Conservation (phyloP, 2,797 vertebrate genomes). For the Melopsittacus undulatus region DNA sequence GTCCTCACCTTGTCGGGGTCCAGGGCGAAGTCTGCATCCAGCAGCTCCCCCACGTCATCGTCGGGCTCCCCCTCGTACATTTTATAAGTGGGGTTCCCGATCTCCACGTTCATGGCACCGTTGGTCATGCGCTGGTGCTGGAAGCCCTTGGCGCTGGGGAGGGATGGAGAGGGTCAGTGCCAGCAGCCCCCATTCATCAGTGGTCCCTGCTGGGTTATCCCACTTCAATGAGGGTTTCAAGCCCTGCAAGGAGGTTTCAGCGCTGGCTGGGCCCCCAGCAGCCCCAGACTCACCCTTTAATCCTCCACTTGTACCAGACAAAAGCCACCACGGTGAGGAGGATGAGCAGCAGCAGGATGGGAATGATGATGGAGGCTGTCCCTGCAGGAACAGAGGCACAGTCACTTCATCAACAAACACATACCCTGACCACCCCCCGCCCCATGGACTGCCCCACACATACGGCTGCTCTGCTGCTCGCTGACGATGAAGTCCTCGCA, state of each 20-base stretch:
- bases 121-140: conserved; percentile 96
- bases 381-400: conserved; percentile 65
- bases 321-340: conserved; percentile 83
- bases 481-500: conserved; percentile 78
- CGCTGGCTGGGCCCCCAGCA: too few relatives aligned
- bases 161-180: background rate
- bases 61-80: conserved; percentile 93
- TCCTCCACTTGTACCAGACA: conserved; percentile 90
- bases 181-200: too few relatives aligned
- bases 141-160: conserved; percentile 90
- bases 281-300: conserved; percentile 85
- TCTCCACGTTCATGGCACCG: conserved; percentile 94
- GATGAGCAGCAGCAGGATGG: conserved; percentile 85
- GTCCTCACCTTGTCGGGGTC: conserved; percentile 91
- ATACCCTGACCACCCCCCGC: background rate
- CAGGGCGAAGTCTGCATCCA: conserved; percentile 91
- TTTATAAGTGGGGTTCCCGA: conserved; percentile 93
- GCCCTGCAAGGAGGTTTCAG: fast-evolving
- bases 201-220: background rate
- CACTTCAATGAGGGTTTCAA: fast-evolving
- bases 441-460: conserved; percentile 42
- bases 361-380: conserved; percentile 87
- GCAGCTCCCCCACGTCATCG: conserved; percentile 89
- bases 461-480: conserved; percentile 80
- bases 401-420: background rate